Conservation (phyloP, 1,140 invertebrate genomes). For the Drosophila simulans region DNA sequence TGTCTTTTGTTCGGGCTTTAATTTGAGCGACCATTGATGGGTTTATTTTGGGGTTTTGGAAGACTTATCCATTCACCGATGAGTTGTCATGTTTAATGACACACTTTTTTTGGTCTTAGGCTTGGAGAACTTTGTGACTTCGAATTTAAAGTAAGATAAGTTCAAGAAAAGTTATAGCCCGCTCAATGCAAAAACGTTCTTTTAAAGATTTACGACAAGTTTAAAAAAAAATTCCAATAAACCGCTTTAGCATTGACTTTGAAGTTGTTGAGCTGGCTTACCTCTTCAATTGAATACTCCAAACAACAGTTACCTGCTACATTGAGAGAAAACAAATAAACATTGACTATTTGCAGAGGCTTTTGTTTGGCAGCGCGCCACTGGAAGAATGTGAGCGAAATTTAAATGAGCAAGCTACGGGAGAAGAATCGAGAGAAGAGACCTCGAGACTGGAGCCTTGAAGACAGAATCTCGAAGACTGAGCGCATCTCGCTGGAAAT, state of each 20-base stretch:
- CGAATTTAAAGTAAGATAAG: background rate
- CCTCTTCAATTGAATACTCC: background rate
- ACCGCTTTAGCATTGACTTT: constrained; percentile 17
- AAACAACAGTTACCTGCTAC: constrained; percentile 53
- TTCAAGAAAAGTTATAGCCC: too few species aligned
- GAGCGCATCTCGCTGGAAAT: constrained; percentile 57
- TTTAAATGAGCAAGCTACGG: constrained; percentile 43
- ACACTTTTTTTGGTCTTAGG: constrained; percentile 1
- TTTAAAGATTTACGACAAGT: background rate
- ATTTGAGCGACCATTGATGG: constrained; percentile 40
- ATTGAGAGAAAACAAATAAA: constrained; percentile 56
- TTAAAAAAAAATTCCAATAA: background rate
- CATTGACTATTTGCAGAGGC: constrained; percentile 48
- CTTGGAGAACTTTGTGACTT: background rate
- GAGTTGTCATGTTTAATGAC: constrained; percentile 23
- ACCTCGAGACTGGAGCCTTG: constrained; percentile 28
- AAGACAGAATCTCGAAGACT: constrained; percentile 26
- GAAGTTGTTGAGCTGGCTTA: background rate
- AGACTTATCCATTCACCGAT: constrained; percentile 40
- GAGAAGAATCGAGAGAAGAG: constrained; percentile 19
- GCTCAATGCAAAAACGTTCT: too few species aligned
- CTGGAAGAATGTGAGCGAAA: constrained; percentile 37
- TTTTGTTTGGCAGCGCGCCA: constrained; percentile 34
- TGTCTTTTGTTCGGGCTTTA: constrained; percentile 33
- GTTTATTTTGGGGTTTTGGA: constrained; percentile 36